Conservation (phyloP, 2,113 vertebrate genomes). For the Diphyllodes magnificus region DNA sequence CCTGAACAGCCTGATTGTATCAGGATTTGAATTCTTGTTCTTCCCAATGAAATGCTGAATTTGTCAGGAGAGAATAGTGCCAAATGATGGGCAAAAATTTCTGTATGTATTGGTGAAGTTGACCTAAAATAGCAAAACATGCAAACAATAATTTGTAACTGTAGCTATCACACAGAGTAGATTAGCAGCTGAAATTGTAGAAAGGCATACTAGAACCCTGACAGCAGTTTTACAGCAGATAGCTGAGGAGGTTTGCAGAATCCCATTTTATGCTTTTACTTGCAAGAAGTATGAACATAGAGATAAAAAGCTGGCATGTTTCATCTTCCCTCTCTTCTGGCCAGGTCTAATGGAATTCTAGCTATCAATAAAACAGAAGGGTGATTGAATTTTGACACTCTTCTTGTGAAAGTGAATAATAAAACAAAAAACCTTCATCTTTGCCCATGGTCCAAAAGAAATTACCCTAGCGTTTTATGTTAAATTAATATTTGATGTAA, state of each 20-base stretch:
- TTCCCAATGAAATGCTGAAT: neutral
- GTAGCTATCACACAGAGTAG: neutral
- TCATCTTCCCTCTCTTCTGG: neutral
- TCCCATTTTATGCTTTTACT: conserved; percentile 19
- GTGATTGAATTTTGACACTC: neutral
- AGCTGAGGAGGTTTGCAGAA: neutral
- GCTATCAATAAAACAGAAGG: conserved; percentile 36
- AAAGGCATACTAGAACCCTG: neutral
- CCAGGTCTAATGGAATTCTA: neutral
- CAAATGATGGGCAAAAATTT: neutral
- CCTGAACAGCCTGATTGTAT: neutral
- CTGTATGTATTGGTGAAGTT: neutral
- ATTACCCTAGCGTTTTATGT: neutral
- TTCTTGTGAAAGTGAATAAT: neutral
- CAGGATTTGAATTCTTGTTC: neutral
- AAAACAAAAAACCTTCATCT: conserved; percentile 9
- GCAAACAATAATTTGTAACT: neutral
- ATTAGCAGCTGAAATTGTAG: neutral
- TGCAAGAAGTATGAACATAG: neutral
- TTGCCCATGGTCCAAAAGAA: neutral
- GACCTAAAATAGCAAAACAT: neutral
- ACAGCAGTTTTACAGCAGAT: neutral
- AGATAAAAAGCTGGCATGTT: conserved; percentile 33
- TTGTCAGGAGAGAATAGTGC: neutral
- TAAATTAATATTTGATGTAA: neutral